Conservation (phyloP, 2,888 invertebrate genomes). For the Drosophila anomelani region DNA sequence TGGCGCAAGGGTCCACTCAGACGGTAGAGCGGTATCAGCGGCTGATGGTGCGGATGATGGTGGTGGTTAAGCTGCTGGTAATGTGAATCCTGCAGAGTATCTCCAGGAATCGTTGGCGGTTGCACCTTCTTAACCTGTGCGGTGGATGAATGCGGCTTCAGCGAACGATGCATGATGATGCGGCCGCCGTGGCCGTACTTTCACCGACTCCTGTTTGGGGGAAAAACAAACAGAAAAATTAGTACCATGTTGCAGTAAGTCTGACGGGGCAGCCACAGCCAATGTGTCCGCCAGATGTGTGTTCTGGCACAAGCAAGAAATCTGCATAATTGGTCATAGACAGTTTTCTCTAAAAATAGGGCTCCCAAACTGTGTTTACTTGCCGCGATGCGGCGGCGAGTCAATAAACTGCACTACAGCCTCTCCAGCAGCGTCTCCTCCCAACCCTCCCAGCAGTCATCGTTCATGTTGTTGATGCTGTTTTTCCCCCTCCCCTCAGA, state of each 20-base stretch:
- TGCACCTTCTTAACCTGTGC: constrained; percentile 96
- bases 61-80: constrained; percentile 43
- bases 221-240: constrained; percentile 13
- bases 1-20: constrained; percentile 80
- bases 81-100: constrained; percentile 85
- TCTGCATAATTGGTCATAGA: constrained; percentile 76
- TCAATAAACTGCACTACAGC: constrained; percentile 66
- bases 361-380: constrained; percentile 68
- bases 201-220: constrained; percentile 59
- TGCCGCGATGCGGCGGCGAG: constrained; percentile 56
- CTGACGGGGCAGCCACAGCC: constrained; percentile 32
- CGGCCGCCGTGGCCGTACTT: constrained; percentile 84
- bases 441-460: neutral
- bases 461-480: neutral
- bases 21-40: constrained; percentile 79
- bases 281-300: constrained; percentile 51
- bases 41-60: constrained; percentile 66
- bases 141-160: constrained; percentile 92
- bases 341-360: constrained; percentile 73
- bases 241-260: constrained; percentile 44
- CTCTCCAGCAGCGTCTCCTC: constrained; percentile 13
- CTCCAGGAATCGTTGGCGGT: constrained; percentile 93
- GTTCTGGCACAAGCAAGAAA: constrained; percentile 51
- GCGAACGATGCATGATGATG: constrained; percentile 94
- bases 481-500: neutral